Conservation (phyloP, 2,888 invertebrate species). For the Apamea crenata region DNA sequence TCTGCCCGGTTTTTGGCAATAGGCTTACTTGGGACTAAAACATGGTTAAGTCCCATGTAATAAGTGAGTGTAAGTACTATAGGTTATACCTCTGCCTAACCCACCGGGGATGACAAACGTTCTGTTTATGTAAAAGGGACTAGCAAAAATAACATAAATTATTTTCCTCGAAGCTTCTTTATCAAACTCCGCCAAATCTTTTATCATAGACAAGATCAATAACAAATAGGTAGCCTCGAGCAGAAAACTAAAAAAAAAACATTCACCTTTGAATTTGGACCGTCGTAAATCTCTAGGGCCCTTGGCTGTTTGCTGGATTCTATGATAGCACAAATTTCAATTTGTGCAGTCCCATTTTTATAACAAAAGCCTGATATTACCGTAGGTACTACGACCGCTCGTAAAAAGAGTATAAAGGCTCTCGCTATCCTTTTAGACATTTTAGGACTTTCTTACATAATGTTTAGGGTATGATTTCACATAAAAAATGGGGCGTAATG, state of each 20-base stretch:
- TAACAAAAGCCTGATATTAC: conserved; percentile 66
- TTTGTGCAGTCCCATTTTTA: conserved; percentile 67
- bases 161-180: background rate
- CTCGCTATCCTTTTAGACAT: conserved; percentile 47
- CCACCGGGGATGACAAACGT: background rate
- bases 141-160: background rate
- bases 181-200: conserved; percentile 2
- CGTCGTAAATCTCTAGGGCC: conserved; percentile 63
- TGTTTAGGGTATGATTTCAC: conserved; percentile 56
- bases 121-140: background rate
- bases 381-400: conserved; percentile 59
- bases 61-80: background rate
- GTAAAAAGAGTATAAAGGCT: conserved; percentile 63
- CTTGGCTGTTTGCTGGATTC: conserved; percentile 52
- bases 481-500: conserved; percentile 52
- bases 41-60: too few relatives aligned
- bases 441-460: conserved; percentile 56
- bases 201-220: conserved; percentile 55
- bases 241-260: conserved; percentile 45
- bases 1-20: background rate
- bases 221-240: conserved; percentile 37
- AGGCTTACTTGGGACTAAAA: background rate
- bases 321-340: conserved; percentile 68
- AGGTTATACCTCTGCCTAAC: background rate
- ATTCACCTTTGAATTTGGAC: conserved; percentile 56